A percentile compares a stretch with the other conserved stretches of the same genome.
phyloP scores from a whole-genome alignment of 2,797 vertebrate species.

The Liparis tanakae region DNA sequence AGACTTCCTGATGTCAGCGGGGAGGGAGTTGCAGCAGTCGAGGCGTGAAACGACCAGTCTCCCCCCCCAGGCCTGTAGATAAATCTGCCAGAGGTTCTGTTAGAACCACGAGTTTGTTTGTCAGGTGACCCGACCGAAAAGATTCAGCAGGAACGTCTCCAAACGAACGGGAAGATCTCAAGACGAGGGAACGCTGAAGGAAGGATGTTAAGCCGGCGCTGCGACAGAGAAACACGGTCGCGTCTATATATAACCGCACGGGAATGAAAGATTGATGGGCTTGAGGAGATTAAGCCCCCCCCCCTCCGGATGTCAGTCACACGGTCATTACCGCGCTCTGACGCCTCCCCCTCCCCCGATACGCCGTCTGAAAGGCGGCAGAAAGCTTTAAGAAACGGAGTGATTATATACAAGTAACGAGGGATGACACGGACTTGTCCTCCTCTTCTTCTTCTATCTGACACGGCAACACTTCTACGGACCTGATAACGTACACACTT shows the following conservation, averaged over 20 bases:
- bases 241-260: conserved; percentile 36
- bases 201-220: conserved; percentile 18
- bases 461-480: accelerated
- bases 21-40: no score
- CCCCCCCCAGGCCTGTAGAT: conserved; percentile 9
- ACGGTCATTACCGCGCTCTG: conserved; percentile 19
- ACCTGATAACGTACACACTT: no score
- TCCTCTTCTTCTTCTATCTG: not conserved
- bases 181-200: not conserved
- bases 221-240: conserved; percentile 5
- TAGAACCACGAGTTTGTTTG: no score
- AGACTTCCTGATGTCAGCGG: no score
- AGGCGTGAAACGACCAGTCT: no score
- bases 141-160: not conserved
- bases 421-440: not conserved
- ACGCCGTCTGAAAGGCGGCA: conserved; percentile 17
- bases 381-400: not conserved
- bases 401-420: conserved; percentile 7
- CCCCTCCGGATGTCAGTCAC: conserved; percentile 29
- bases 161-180: not conserved
- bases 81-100: conserved; percentile 5
- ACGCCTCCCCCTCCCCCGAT: conserved; percentile 7
- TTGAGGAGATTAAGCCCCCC: conserved; percentile 51
- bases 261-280: conserved; percentile 52
- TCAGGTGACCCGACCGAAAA: no score